These are phyloP conservation scores for Anguilla japonica DNA, from an alignment of 2,113 vertebrate genomes.

Conservation along the genomic window DNA sequence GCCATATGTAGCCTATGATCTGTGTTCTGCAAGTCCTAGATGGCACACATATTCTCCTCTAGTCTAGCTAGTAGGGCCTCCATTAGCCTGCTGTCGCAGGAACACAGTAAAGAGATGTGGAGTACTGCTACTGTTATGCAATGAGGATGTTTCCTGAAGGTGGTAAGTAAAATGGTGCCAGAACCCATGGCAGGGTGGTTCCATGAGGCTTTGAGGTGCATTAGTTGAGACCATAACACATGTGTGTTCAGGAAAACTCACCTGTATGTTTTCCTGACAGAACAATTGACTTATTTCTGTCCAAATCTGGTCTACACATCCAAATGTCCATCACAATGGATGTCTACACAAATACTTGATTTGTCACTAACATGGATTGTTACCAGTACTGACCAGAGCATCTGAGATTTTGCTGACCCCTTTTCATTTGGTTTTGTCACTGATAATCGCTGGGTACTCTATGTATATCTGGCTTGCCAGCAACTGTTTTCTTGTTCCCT, in stretches of 20 bases:
- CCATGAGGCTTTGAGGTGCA: neutral
- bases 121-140: neutral
- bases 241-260: no score
- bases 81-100: neutral
- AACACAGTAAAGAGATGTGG: neutral
- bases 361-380: neutral
- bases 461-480: no score
- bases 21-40: no score
- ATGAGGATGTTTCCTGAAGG: neutral
- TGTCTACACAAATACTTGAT: neutral
- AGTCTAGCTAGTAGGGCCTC: neutral
- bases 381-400: neutral
- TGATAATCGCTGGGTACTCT: no score
- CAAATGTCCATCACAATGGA: neutral
- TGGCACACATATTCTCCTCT: no score
- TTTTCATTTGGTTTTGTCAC: no score
- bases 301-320: no score
- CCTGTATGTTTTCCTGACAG: no score
- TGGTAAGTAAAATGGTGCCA: neutral
- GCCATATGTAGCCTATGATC: neutral
- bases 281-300: no score
- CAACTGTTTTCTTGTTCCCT: no score
- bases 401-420: neutral
- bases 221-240: no score
- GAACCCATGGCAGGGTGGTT: neutral